Evolutionary conservation across 2,113 vertebrate species (phyloP).

Genomic region (Gnathonemus echidnorhynchus): DNA sequence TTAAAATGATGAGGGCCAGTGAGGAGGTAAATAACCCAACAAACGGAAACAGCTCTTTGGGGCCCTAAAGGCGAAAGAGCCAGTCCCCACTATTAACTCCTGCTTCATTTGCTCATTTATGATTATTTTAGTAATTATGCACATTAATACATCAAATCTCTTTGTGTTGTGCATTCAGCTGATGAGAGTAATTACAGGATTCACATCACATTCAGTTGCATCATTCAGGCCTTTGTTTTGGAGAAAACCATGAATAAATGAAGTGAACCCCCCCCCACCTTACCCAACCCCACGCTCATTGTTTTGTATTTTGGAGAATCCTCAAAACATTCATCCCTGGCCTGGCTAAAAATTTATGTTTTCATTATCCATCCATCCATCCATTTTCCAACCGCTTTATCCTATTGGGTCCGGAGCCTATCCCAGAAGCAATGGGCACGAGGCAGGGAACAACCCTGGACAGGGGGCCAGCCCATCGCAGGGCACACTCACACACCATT

Average conservation of each 20-base stretch:
- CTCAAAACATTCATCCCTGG: neutral
- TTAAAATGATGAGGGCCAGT: neutral
- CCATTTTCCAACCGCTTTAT: too few relatives aligned
- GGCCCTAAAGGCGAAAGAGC: neutral
- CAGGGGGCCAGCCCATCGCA: too few relatives aligned
- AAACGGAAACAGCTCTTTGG: neutral
- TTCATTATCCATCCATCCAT: neutral
- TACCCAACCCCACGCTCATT: neutral
- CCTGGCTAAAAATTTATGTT: neutral
- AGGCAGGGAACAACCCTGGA: too few relatives aligned
- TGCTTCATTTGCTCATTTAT: neutral
- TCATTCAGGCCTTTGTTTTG: neutral
- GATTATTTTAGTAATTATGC: conserved; percentile 3
- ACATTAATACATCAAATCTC: conserved; percentile 2
- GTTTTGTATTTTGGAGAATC: neutral
- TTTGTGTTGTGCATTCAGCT: conserved; percentile 6
- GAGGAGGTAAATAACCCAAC: neutral
- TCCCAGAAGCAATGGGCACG: too few relatives aligned
- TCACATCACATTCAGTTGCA: neutral
- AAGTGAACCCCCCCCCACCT: neutral
- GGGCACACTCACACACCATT: too few relatives aligned
- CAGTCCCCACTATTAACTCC: neutral
- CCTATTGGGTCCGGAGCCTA: too few relatives aligned
- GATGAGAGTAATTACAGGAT: neutral
- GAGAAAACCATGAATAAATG: neutral